phyloP scores from a whole-genome alignment of 1,140 invertebrate species.

The Heliconius hewitsoni region DNA sequence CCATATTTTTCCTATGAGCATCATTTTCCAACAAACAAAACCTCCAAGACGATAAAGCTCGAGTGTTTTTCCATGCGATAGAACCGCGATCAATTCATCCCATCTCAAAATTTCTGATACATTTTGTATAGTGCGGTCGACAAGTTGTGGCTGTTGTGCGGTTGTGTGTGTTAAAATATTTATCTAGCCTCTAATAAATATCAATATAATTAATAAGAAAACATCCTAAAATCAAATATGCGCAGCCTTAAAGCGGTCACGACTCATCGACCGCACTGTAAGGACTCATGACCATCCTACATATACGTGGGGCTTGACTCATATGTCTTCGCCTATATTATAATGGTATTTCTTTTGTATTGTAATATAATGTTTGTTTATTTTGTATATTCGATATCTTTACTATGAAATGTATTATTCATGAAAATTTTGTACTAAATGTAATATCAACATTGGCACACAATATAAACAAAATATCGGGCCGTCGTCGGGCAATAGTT shows the following conservation, averaged over 20 bases:
- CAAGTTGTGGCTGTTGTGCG: too few species aligned
- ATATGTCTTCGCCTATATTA: not conserved
- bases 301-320: not conserved
- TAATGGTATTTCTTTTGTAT: slow-evolving; percentile 2
- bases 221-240: too few species aligned
- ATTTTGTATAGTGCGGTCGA: not conserved
- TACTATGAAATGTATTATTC: not conserved
- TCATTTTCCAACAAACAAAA: not conserved
- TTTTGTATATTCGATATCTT: not conserved
- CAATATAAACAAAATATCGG: not conserved
- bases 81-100: slow-evolving; percentile 24
- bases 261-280: not conserved
- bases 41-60: not conserved
- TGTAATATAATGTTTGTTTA: not conserved
- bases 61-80: slow-evolving; percentile 17
- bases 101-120: slow-evolving; percentile 29
- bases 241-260: too few species aligned
- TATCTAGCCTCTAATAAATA: too few species aligned
- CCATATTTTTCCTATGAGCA: not conserved
- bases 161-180: too few species aligned
- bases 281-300: not conserved
- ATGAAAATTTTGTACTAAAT: not conserved
- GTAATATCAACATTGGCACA: not conserved
- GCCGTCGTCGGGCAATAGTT: not conserved
- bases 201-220: too few species aligned